These are phyloP conservation scores for Seriola dumerili DNA, from an alignment of 2,113 vertebrate genomes.

Conservation along the genomic window DNA sequence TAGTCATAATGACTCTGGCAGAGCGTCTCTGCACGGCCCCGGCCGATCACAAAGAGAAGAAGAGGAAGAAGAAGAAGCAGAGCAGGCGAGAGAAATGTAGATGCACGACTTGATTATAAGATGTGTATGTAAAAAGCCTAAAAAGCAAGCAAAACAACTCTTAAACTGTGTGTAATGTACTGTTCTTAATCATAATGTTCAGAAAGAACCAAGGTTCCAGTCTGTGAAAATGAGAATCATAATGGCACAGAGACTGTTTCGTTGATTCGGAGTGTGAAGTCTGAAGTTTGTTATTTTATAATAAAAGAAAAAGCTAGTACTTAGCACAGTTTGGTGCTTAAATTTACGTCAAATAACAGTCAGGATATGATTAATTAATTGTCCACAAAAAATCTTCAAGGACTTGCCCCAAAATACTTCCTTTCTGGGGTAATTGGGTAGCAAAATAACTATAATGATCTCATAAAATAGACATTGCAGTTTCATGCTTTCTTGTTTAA, in stretches of 20 bases:
- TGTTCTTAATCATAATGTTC: neutral
- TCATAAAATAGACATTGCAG: neutral
- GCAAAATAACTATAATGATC: conserved; percentile 2
- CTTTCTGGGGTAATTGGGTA: neutral
- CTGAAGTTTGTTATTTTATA: neutral
- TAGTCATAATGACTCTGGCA: conserved; percentile 42
- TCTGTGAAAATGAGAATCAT: neutral
- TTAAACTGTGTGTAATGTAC: neutral
- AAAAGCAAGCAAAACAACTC: too few species aligned
- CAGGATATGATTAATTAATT: neutral
- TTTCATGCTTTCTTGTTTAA: too few species aligned
- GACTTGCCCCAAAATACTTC: neutral
- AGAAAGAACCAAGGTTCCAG: neutral
- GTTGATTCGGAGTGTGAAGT: neutral
- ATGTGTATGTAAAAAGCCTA: neutral
- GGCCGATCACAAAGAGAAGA: conserved; percentile 31
- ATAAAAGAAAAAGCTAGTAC: neutral
- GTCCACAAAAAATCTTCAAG: neutral
- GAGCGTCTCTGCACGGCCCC: neutral
- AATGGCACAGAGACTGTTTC: neutral
- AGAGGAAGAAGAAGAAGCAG: neutral
- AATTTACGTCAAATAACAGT: neutral
- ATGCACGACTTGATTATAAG: conserved; percentile 1
- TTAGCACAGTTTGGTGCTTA: neutral
- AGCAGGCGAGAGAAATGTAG: conserved; percentile 2